phyloP scores from a whole-genome alignment of 2,888 invertebrate species.

The Nemurella pictetii region DNA sequence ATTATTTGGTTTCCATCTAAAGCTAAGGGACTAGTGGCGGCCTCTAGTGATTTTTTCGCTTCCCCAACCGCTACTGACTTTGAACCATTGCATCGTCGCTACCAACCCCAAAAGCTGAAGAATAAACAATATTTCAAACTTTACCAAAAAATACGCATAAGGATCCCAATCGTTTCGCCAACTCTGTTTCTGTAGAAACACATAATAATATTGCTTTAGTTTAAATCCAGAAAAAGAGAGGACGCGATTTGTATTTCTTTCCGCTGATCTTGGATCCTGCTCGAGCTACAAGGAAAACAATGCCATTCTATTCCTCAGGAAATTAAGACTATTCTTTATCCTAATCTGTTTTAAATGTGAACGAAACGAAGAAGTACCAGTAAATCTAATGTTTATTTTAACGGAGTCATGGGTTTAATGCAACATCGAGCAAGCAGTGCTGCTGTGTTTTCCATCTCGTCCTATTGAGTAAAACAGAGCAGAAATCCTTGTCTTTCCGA shows the following conservation, averaged over 20 bases:
- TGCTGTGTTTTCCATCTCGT: not conserved
- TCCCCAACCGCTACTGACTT: too few relatives aligned
- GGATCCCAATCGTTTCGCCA: not conserved
- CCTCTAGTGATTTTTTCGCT: too few relatives aligned
- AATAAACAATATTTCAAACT: not conserved
- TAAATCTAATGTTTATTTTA: slow-evolving; percentile 28
- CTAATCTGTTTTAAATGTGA: slow-evolving; percentile 30
- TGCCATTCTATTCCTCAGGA: slow-evolving; percentile 35
- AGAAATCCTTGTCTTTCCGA: not conserved
- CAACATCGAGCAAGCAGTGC: slow-evolving; percentile 6
- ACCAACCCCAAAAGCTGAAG: not conserved
- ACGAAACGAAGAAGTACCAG: slow-evolving; percentile 14
- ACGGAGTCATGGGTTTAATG: slow-evolving; percentile 20
- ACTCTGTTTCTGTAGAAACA: not conserved
- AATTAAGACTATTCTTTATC: slow-evolving; percentile 35
- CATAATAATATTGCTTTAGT: slow-evolving; percentile 26
- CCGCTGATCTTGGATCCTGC: not conserved
- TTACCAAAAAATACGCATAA: not conserved
- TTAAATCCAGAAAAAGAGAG: slow-evolving; percentile 20
- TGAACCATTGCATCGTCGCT: too few relatives aligned
- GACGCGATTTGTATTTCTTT: slow-evolving; percentile 17
- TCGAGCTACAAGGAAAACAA: slow-evolving; percentile 33
- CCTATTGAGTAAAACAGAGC: not conserved
- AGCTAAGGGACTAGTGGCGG: too few relatives aligned
- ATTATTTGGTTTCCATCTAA: too few relatives aligned